Percentiles rank a stretch among this genome's conserved stretches.
Evolutionary conservation across 2,888 invertebrate species (phyloP).

Genomic region (Lasioglossum figueresi): DNA sequence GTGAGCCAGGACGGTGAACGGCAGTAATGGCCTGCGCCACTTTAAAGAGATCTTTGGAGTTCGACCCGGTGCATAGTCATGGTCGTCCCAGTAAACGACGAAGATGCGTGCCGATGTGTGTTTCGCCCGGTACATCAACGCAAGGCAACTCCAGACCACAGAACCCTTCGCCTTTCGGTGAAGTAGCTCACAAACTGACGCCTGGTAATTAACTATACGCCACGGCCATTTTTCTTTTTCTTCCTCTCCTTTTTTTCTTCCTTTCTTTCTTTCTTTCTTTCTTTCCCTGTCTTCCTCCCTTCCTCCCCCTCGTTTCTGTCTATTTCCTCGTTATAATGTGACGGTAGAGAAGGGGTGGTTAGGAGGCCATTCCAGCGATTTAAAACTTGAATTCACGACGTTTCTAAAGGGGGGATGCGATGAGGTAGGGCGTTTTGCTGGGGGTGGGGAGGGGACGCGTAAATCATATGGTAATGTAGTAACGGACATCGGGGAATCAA

Average conservation of each 20-base stretch:
- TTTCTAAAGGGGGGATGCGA: constrained; percentile 49
- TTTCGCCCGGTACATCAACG: constrained; percentile 85
- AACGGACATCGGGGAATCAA: constrained; percentile 59
- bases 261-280: constrained; percentile 47
- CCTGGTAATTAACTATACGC: constrained; percentile 89
- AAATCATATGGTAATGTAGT: constrained; percentile 82
- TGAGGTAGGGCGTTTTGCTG: constrained; percentile 48
- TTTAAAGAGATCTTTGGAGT: constrained; percentile 96
- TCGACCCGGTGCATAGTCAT: constrained; percentile 95
- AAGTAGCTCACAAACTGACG: constrained; percentile 93
- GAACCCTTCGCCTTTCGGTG: constrained; percentile 92
- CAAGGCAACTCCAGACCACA: constrained; percentile 76
- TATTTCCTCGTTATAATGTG: constrained; percentile 24
- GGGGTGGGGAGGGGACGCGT: constrained; percentile 69
- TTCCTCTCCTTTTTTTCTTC: constrained; percentile 45
- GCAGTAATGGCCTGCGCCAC: constrained; percentile 98
- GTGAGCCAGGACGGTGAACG: constrained; percentile 67
- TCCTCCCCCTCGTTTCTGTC: constrained; percentile 27
- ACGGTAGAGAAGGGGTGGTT: constrained; percentile 60
- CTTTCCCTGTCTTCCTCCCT: constrained; percentile 36
- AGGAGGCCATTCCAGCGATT: constrained; percentile 71
- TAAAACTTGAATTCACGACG: constrained; percentile 77
- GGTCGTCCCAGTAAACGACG: constrained; percentile 93
- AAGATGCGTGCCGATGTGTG: constrained; percentile 95
- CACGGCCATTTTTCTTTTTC: constrained; percentile 77